Percentiles rank a stretch among this genome's conserved stretches.
Conservation (phyloP, 1,140 invertebrate genomes). For the Geopemphigus sp. region DNA sequence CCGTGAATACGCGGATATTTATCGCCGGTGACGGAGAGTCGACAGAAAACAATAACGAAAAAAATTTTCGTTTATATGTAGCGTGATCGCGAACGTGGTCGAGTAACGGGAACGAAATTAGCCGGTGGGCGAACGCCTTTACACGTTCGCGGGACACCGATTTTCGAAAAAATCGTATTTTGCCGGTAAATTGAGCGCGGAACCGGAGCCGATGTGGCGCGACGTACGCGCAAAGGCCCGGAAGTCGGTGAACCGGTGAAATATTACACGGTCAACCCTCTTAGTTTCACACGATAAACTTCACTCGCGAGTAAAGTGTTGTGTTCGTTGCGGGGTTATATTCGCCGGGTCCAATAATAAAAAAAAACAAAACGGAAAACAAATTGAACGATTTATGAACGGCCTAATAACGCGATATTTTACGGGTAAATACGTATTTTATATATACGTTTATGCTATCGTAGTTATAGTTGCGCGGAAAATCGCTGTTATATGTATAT, state of each 20-base stretch:
- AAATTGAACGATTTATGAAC: slow-evolving; percentile 11
- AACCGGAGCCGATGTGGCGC: not conserved
- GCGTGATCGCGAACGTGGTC: not conserved
- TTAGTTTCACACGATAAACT: slow-evolving; percentile 49
- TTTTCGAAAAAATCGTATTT: slow-evolving; percentile 47
- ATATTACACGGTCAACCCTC: slow-evolving; percentile 50
- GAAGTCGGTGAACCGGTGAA: slow-evolving; percentile 46
- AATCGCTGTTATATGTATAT: too few species aligned
- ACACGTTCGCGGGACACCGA: slow-evolving; percentile 13
- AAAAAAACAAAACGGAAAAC: slow-evolving; percentile 15
- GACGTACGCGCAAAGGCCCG: not conserved
- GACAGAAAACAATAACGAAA: too few species aligned
- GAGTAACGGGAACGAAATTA: slow-evolving; percentile 24
- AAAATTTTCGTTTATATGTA: too few species aligned
- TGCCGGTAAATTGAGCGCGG: slow-evolving; percentile 45
- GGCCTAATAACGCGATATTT: not conserved
- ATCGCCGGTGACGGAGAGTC: too few species aligned
- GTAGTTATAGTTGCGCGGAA: too few species aligned
- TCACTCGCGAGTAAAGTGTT: slow-evolving; percentile 45
- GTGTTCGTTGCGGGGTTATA: slow-evolving; percentile 43
- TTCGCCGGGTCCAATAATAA: not conserved
- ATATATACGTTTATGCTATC: too few species aligned
- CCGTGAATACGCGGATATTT: too few species aligned
- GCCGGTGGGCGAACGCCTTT: too few species aligned
- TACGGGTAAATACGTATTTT: not conserved